Base-by-base conservation (phyloP, 1,140 invertebrate genomes). In the Himalopsyche phryganea region DNA sequence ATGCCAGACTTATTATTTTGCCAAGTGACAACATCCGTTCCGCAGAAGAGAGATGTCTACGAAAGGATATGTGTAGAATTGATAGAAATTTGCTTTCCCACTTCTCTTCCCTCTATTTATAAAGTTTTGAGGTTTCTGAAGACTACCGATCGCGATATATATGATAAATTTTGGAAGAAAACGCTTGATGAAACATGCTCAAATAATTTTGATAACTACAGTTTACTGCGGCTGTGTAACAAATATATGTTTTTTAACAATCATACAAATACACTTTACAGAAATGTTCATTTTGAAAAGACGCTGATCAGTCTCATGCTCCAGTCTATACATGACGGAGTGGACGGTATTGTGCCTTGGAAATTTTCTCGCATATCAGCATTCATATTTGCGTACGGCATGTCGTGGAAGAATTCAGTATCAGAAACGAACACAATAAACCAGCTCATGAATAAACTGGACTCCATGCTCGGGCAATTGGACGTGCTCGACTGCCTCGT, bases 171-270 rank as follows among this genome's bases (percentile, higher is more conserved):
- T 53, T 75, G 73, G 73, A 45, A 60, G 14, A 66, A 67, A 58
- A 50, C 63, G 6, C 46, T 67, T 3, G 45, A 66, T 32, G 44
- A 48, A 41, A n/a, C 70, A 9, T 28, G 9, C 9, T 28, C 23
- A 15, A 50, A 66, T 23, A 50, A 46, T 33, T 17, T 58, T 14
- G 45, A 45, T n/a, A 45, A 56, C 36, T 18, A 48, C 5, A 42
- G 65, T 17, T 28, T 64, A 44, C 41, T 74, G 9, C 67, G 63
- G 59, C 23, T 69, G 13, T 69, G 65, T 55, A 64, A 72, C 23
- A 69, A 66, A 48, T 80, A 80, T 61, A 67, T 78, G 54, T 68
- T 69, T 64, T 78, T 77, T 60, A 69, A 69, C 53, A 67, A 62
- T 11, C 69, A 73, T 48, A 55, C 73, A 6, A 59, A 64, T 23